Conservation (phyloP, 2,888 invertebrate species). For the Sialis fuliginosa region DNA sequence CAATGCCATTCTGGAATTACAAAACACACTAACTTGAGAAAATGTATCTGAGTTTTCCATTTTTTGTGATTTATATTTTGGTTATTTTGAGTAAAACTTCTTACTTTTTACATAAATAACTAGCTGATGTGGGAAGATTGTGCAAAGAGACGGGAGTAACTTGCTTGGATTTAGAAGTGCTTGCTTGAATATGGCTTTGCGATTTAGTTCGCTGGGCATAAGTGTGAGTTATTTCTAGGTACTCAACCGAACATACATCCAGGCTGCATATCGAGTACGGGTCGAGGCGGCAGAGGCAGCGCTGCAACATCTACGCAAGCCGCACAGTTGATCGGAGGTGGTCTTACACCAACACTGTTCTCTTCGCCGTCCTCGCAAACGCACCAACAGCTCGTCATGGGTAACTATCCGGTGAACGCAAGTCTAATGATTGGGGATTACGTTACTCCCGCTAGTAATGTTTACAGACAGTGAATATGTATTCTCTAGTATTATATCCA, state of each 20-base stretch:
- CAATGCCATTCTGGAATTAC: too few species aligned
- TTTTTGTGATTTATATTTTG: too few species aligned
- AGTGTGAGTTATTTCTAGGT: slow-evolving; percentile 15
- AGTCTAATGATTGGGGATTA: slow-evolving; percentile 63
- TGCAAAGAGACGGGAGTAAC: too few species aligned
- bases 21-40: too few species aligned
- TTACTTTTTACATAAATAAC: too few species aligned
- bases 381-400: slow-evolving; percentile 33
- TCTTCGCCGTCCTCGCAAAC: slow-evolving; percentile 22
- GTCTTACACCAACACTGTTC: slow-evolving; percentile 50
- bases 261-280: slow-evolving; percentile 42
- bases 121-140: too few species aligned
- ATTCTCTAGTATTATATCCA: neutral
- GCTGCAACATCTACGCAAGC: slow-evolving; percentile 42
- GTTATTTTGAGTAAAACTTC: too few species aligned
- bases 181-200: too few species aligned
- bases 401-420: slow-evolving; percentile 49
- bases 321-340: slow-evolving; percentile 47
- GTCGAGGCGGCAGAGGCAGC: slow-evolving; percentile 35
- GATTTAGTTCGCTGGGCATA: too few species aligned
- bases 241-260: slow-evolving; percentile 43
- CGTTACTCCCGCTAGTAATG: slow-evolving; percentile 38
- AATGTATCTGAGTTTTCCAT: too few species aligned
- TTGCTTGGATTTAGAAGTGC: too few species aligned
- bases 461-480: slow-evolving; percentile 11